Evolutionary conservation across 1,140 invertebrate genomes (phyloP).

Genomic region (Armadillidium nasatum): DNA sequence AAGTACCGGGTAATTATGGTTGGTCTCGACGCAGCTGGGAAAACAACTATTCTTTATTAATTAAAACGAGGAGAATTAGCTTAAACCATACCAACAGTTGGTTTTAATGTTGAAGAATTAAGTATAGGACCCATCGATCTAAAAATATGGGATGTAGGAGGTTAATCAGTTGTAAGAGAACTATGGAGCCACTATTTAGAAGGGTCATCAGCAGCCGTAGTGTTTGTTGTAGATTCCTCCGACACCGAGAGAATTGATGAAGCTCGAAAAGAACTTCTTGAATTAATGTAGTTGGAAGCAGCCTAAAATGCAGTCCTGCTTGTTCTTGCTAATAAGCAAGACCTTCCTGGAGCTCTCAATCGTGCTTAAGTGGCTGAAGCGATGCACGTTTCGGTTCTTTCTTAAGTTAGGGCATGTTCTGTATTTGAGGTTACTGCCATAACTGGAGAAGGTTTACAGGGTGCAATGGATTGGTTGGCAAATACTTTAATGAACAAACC

Average conservation of each 20-base stretch:
- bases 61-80: constrained; percentile 60
- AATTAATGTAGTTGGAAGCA: not conserved
- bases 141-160: constrained; percentile 54
- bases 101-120: constrained; percentile 50
- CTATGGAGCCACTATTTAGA: constrained; percentile 62
- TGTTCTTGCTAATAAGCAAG: constrained; percentile 88
- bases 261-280: constrained; percentile 28
- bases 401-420: not conserved
- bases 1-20: constrained; percentile 43
- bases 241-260: constrained; percentile 44
- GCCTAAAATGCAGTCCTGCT: constrained; percentile 53
- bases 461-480: not conserved
- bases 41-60: constrained; percentile 60
- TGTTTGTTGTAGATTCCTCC: constrained; percentile 47
- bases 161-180: constrained; percentile 49
- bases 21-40: constrained; percentile 59
- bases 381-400: not conserved
- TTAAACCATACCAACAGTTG: constrained; percentile 60
- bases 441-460: not conserved
- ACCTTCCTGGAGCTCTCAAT: constrained; percentile 68
- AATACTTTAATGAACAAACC: not conserved
- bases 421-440: not conserved
- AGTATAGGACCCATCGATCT: constrained; percentile 51
- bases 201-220: constrained; percentile 27
- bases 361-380: not conserved